Percentiles rank a stretch among this genome's conserved stretches.
These are phyloP conservation scores for Propsilocerus akamusi DNA, from an alignment of 1,140 invertebrate species.

Conservation along the genomic window DNA sequence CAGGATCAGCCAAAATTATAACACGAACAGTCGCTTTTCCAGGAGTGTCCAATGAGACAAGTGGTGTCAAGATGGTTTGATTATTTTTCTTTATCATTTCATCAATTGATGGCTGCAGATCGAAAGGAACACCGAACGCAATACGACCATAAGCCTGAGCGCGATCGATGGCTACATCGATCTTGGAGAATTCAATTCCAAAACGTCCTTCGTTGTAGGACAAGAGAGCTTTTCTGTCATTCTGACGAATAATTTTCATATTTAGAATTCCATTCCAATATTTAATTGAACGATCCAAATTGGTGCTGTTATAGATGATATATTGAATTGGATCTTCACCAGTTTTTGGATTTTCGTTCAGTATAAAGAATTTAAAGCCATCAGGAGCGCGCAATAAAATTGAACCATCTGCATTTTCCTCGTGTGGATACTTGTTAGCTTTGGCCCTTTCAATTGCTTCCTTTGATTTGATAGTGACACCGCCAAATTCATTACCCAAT, in stretches of 20 bases:
- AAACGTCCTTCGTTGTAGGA: conserved; percentile 55
- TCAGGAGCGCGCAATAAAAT: conserved; percentile 58
- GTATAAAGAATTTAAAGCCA: conserved; percentile 73
- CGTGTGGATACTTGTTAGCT: conserved; percentile 26
- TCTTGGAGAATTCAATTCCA: conserved; percentile 53
- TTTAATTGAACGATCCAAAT: conserved; percentile 52
- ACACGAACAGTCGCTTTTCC: conserved; percentile 92
- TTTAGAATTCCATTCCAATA: conserved; percentile 70
- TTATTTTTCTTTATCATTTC: conserved; percentile 49
- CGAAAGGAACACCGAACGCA: conserved; percentile 73
- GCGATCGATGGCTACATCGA: conserved; percentile 55
- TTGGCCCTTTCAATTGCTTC: conserved; percentile 55
- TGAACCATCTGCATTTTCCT: conserved; percentile 18
- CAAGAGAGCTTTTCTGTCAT: conserved; percentile 35
- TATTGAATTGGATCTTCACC: conserved; percentile 66
- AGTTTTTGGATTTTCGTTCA: conserved; percentile 44
- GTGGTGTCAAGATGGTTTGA: conserved; percentile 65
- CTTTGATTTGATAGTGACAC: conserved; percentile 67
- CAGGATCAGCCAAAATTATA: conserved; percentile 89
- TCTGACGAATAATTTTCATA: conserved; percentile 47
- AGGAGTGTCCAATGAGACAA: conserved; percentile 82
- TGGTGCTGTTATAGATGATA: conserved; percentile 59
- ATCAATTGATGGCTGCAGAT: conserved; percentile 54
- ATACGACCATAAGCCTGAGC: conserved; percentile 89
- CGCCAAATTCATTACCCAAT: conserved; percentile 69